phyloP scores from a whole-genome alignment of 2,113 vertebrate species.

The Colossoma macropomum region DNA sequence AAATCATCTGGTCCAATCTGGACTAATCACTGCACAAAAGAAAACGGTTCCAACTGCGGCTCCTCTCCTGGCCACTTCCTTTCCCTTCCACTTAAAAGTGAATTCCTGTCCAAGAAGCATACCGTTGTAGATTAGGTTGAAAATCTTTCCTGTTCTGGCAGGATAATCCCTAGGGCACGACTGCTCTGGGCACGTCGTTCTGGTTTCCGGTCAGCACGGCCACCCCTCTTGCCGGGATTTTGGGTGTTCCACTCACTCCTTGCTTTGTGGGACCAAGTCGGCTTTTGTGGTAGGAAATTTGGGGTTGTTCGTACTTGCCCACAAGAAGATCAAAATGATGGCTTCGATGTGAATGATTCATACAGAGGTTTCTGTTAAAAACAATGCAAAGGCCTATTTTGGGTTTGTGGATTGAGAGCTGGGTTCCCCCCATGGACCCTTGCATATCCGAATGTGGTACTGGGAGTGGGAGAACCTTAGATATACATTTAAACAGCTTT shows the following conservation, averaged over 20 bases:
- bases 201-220: conserved; percentile 64
- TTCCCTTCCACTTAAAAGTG: conserved; percentile 59
- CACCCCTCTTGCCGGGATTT: conserved; percentile 66
- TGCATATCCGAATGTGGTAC: conserved; percentile 44
- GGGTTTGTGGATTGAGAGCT: conserved; percentile 6
- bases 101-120: conserved; percentile 68
- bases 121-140: conserved; percentile 77
- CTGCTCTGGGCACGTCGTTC: conserved; percentile 67
- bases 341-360: conserved; percentile 2
- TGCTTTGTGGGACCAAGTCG: neutral
- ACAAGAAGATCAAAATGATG: neutral
- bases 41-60: conserved; percentile 1
- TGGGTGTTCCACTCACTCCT: conserved; percentile 64
- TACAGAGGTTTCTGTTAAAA: neutral
- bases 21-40: conserved; percentile 22
- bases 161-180: conserved; percentile 74
- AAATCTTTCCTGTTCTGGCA: conserved; percentile 76
- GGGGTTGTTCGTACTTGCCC: conserved; percentile 2
- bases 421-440: neutral
- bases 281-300: conserved; percentile 19
- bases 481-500: conserved; percentile 66
- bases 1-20: neutral
- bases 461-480: conserved; percentile 55
- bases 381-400: neutral
- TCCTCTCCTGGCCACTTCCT: conserved; percentile 32